Evolutionary conservation across 2,797 vertebrate species (phyloP), one percentile per base, ranked within the genome.

Genomic region (Onychomys arenicola): DNA sequence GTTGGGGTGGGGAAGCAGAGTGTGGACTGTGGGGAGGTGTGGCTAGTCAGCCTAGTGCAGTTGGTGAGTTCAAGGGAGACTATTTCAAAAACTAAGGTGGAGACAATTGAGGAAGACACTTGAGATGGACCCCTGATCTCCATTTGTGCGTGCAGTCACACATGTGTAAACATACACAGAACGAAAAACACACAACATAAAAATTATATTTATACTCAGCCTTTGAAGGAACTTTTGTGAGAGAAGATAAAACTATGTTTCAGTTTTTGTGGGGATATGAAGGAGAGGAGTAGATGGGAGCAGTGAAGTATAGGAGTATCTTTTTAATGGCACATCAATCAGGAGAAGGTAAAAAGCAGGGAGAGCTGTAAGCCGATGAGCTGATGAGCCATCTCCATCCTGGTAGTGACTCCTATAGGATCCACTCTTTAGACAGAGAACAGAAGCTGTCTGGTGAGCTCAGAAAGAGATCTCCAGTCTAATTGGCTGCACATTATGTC

Each of bases 401-500:
- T 29, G 67, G 23, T 23, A 46, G 67, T 71, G 27, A n/a, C 9
- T 86, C 67, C 21, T 46, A 34, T 23, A 76, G 59, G 40, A 92
- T 19, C 21, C 87, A 63, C 80, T 80, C 57, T 94, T 87, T 76
- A 29, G 59, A 80, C 86, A 14, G 77, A 84, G 13, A 85, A 8
- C 5, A 4, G 69, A 25, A 88, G 14, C 23, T 85, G 25, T 49
- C 43, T 5, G 49, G 17, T 6, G 3, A 87, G 49, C 27, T 43
- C 25, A 19, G 49, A 57, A 55, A 17, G 57, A 57, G 61, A 52
- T 52, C 59, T 91, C 52, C 9, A 43, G 21, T 90, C 43, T 80
- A 29, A 78, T 89, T 89, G 43, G 82, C 57, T 82, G 93, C 8
- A 46, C 40, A 63, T n/a, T 81, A 63, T 95, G 91, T 94, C n/a